Evolutionary conservation across 2,888 invertebrate genomes (phyloP).

Genomic region (Drosophila bunnanda): DNA sequence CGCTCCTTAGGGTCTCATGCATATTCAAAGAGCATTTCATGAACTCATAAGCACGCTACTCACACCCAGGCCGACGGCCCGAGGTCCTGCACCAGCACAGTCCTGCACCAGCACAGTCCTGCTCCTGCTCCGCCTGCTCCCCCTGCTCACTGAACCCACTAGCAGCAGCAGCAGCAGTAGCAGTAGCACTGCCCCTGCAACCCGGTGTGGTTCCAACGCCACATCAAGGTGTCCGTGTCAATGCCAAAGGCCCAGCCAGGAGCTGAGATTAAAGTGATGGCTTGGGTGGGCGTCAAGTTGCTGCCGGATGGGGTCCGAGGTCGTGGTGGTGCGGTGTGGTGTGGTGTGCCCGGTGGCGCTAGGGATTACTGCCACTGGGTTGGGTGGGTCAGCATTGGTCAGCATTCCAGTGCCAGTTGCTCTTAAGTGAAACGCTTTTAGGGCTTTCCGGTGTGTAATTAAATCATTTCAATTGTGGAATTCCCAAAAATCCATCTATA

Average conservation of each 20-base stretch:
- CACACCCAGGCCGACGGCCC: conserved; percentile 42
- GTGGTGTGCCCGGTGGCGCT: neutral
- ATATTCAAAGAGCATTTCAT: conserved; percentile 77
- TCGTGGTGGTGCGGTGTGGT: neutral
- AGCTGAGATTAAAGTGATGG: conserved; percentile 32
- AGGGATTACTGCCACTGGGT: neutral
- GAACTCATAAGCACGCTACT: conserved; percentile 76
- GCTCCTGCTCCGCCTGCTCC: neutral
- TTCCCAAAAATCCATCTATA: neutral
- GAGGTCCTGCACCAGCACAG: conserved; percentile 6
- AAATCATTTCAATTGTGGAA: neutral
- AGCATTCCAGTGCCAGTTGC: conserved; percentile 18
- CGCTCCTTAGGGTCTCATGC: conserved; percentile 74
- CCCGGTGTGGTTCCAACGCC: conserved; percentile 1
- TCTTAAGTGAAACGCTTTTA: conserved; percentile 14
- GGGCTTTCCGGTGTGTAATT: neutral
- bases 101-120: neutral
- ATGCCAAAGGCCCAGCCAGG: conserved; percentile 24
- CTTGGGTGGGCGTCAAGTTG: neutral
- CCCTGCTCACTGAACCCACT: neutral
- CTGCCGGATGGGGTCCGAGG: conserved; percentile 4
- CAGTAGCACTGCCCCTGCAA: neutral
- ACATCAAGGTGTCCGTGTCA: conserved; percentile 45
- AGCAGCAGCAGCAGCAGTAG: neutral
- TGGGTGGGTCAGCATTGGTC: conserved; percentile 20